phyloP scores from a whole-genome alignment of 2,888 invertebrate species.

The Drosophila percnosoma region DNA sequence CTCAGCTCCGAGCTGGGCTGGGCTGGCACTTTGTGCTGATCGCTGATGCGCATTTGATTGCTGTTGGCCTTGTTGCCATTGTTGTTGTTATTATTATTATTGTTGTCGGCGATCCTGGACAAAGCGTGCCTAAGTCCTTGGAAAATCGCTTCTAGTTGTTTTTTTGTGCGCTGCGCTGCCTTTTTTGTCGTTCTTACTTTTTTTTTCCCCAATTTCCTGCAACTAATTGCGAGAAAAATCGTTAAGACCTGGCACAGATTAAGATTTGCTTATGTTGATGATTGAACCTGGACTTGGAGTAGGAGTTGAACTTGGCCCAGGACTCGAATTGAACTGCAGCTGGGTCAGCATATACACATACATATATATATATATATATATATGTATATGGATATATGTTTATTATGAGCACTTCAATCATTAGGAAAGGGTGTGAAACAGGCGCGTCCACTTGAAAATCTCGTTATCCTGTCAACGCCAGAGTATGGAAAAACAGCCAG shows the following conservation, averaged over 20 bases:
- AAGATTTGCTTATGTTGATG: conserved; percentile 14
- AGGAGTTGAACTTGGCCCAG: neutral
- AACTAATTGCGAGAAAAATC: conserved; percentile 78
- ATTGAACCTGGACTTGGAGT: neutral
- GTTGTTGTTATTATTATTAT: conserved; percentile 18
- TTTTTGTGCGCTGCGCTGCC: conserved; percentile 42
- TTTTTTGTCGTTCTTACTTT: conserved; percentile 41
- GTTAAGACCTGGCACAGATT: conserved; percentile 57
- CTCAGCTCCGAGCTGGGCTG: conserved; percentile 21
- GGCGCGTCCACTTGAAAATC: conserved; percentile 81
- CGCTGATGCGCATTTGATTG: conserved; percentile 81
- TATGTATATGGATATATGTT: neutral
- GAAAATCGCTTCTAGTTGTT: conserved; percentile 63
- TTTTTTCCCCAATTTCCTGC: conserved; percentile 57
- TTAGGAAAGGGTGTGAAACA: conserved; percentile 64
- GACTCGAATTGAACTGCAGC: conserved; percentile 2
- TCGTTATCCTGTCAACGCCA: conserved; percentile 83
- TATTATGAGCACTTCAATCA: conserved; percentile 12
- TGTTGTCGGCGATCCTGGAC: conserved; percentile 31
- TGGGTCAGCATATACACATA: conserved; percentile 9
- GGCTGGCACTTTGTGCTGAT: conserved; percentile 46
- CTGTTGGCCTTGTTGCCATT: conserved; percentile 27
- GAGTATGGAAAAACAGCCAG: conserved; percentile 57
- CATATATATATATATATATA: neutral
- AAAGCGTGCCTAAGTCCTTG: conserved; percentile 71